A percentile compares a stretch with the other conserved stretches of the same genome.
Evolutionary conservation across 1,140 invertebrate species (phyloP).

Genomic region (Monomorium pharaonis): DNA sequence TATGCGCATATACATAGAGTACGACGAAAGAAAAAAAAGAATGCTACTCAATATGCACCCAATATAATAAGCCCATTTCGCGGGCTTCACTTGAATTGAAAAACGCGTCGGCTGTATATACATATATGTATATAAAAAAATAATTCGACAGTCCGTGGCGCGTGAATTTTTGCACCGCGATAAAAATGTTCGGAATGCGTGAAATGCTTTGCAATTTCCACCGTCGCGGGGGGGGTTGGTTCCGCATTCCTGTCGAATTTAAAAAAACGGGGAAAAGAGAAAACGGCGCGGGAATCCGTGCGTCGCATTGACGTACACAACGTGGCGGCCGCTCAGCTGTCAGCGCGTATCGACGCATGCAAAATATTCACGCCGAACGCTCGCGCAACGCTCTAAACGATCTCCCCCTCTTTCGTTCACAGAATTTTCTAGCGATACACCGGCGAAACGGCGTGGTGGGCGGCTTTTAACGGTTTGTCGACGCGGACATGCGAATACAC

Average conservation of each 20-base stretch:
- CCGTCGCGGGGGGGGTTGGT: background rate
- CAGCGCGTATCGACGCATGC: conserved; percentile 28
- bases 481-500: conserved; percentile 47
- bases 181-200: conserved; percentile 3
- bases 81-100: too few species aligned
- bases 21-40: background rate
- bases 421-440: conserved; percentile 36
- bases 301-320: background rate
- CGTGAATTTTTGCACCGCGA: conserved; percentile 35
- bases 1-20: background rate
- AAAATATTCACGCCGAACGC: conserved; percentile 40
- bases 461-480: conserved; percentile 69
- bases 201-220: conserved; percentile 31
- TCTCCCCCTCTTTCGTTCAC: background rate
- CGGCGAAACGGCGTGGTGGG: too few species aligned
- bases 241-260: background rate
- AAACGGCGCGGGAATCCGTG: conserved; percentile 18
- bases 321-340: conserved; percentile 28
- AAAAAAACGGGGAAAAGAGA: background rate
- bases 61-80: conserved; percentile 35
- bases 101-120: background rate
- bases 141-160: conserved; percentile 24
- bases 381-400: background rate
- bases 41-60: background rate
- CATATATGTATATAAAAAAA: too few species aligned